These are phyloP conservation scores for Pao palembangensis DNA, from an alignment of 2,113 vertebrate genomes.

Conservation along the genomic window DNA sequence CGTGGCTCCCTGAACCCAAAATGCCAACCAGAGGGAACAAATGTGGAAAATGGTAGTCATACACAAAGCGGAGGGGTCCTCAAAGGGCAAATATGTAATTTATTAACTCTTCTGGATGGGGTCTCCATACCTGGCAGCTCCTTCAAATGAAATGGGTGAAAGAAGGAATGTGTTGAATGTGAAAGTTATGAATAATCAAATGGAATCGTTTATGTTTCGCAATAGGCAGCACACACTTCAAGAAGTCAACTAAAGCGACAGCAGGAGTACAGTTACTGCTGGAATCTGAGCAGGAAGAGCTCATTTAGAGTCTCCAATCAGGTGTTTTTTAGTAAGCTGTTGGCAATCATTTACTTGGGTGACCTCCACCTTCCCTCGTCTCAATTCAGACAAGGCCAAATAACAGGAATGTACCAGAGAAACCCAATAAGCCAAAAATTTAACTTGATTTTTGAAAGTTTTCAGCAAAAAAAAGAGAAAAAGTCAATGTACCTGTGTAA, in stretches of 20 bases:
- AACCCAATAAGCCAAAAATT: no score
- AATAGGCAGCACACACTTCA: not conserved
- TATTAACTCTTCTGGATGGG: constrained; percentile 36
- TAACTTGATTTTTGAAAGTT: no score
- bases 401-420: no score
- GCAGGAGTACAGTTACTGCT: not conserved
- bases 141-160: constrained; percentile 13
- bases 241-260: constrained; percentile 2
- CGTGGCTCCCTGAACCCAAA: constrained; percentile 45
- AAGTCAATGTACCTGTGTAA: no score
- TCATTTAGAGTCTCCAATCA: not conserved
- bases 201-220: constrained; percentile 1
- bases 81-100: constrained; percentile 64
- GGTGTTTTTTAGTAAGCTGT: no score
- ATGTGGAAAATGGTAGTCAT: constrained; percentile 59
- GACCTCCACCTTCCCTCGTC: no score
- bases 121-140: constrained; percentile 33
- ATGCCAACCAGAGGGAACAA: constrained; percentile 39
- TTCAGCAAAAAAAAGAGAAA: no score
- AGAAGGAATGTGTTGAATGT: constrained; percentile 17
- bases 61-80: constrained; percentile 48
- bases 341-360: no score
- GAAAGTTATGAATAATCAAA: constrained; percentile 10
- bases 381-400: no score
- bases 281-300: not conserved